Conservation (phyloP, 2,888 invertebrate species). For the Rambutsinella grinnellia region DNA sequence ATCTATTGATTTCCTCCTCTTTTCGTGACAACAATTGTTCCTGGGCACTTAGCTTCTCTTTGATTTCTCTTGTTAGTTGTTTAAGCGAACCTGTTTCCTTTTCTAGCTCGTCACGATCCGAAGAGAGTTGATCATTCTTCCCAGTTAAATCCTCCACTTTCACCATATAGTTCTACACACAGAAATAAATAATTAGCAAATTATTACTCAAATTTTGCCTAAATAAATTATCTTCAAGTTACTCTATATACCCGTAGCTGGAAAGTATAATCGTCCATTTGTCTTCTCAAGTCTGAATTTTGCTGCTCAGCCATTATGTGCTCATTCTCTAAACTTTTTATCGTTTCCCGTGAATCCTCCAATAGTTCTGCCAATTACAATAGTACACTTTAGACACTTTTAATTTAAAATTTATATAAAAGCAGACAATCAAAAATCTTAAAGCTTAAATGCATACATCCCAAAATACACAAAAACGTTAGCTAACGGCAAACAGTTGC, state of each 20-base stretch:
- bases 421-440: neutral
- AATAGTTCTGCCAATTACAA: constrained; percentile 57
- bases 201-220: neutral
- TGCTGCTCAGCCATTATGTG: constrained; percentile 51
- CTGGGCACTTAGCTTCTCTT: constrained; percentile 31
- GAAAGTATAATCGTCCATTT: constrained; percentile 56
- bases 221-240: neutral
- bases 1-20: constrained; percentile 23
- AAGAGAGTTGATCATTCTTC: constrained; percentile 29
- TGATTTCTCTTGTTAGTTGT: constrained; percentile 34
- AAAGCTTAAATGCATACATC: neutral
- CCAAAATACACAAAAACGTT: constrained; percentile 4
- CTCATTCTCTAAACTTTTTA: constrained; percentile 59
- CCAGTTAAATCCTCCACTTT: constrained; percentile 37
- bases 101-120: constrained; percentile 29
- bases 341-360: constrained; percentile 63
- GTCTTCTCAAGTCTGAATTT: constrained; percentile 57
- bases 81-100: constrained; percentile 33
- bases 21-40: constrained; percentile 18
- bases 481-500: constrained; percentile 6
- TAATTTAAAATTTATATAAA: neutral
- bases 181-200: neutral
- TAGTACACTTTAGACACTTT: constrained; percentile 5
- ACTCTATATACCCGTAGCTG: constrained; percentile 58
- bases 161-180: constrained; percentile 29